phyloP scores from a whole-genome alignment of 2,113 vertebrate species.

The Vulpes ferrilata region DNA sequence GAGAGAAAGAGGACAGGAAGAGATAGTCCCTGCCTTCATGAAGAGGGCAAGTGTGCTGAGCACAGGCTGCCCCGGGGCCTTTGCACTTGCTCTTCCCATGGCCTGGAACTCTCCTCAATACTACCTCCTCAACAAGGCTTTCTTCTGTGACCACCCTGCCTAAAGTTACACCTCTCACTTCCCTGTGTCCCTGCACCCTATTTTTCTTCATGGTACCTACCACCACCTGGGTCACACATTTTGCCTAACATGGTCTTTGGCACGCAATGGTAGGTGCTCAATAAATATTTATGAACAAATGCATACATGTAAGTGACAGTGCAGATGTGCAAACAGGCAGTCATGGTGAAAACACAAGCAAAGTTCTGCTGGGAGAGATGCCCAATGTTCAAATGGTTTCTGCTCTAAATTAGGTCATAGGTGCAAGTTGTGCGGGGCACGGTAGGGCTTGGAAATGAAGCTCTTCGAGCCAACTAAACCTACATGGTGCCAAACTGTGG shows the following conservation, averaged over 20 bases:
- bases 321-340: rapidly evolving
- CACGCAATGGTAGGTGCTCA: background rate
- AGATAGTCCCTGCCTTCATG: rapidly evolving
- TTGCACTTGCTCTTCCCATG: background rate
- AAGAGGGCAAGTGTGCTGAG: background rate
- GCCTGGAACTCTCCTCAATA: background rate
- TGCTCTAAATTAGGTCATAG: background rate
- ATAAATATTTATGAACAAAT: background rate
- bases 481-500: background rate
- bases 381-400: background rate
- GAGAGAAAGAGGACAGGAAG: background rate
- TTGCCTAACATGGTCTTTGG: background rate
- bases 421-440: background rate
- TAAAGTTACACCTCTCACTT: background rate
- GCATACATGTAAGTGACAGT: rapidly evolving
- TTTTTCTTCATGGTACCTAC: background rate
- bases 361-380: background rate
- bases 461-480: background rate
- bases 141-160: background rate
- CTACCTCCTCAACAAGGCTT: background rate
- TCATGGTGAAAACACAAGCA: background rate
- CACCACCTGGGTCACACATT: background rate
- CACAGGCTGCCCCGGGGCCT: background rate
- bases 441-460: background rate
- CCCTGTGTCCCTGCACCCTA: background rate